These are phyloP conservation scores for Ciconia maguari DNA, from an alignment of 2,113 vertebrate genomes.

Conservation along the genomic window DNA sequence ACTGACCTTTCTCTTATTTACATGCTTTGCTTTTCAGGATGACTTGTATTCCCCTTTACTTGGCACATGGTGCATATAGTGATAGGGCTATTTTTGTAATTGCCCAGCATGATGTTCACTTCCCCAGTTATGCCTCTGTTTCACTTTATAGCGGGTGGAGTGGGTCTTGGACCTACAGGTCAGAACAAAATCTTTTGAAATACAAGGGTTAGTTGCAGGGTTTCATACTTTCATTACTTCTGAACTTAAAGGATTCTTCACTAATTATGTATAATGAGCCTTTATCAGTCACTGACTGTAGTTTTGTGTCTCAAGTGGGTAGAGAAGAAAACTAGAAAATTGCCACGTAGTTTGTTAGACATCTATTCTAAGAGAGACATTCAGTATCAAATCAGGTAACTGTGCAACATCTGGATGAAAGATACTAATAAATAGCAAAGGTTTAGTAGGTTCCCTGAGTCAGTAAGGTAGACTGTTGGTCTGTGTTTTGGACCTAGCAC, in stretches of 20 bases:
- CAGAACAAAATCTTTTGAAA: background rate
- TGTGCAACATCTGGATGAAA: background rate
- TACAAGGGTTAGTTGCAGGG: background rate
- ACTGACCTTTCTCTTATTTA: background rate
- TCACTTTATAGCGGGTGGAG: background rate
- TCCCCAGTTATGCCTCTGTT: background rate
- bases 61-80: rapidly evolving
- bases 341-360: background rate
- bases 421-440: background rate
- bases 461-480: background rate
- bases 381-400: background rate
- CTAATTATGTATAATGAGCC: background rate
- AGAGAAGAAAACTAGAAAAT: background rate
- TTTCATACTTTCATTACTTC: background rate
- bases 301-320: background rate
- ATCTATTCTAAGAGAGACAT: background rate
- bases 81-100: background rate
- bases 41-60: background rate
- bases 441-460: background rate
- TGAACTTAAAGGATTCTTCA: background rate
- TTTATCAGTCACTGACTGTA: background rate
- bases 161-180: background rate
- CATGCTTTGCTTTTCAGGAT: background rate
- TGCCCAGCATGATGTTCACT: background rate
- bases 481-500: background rate